Percentiles rank a stretch among this genome's conserved stretches.
Conservation (phyloP, 2,797 vertebrate genomes). For the Microctenopoma lineatum region DNA sequence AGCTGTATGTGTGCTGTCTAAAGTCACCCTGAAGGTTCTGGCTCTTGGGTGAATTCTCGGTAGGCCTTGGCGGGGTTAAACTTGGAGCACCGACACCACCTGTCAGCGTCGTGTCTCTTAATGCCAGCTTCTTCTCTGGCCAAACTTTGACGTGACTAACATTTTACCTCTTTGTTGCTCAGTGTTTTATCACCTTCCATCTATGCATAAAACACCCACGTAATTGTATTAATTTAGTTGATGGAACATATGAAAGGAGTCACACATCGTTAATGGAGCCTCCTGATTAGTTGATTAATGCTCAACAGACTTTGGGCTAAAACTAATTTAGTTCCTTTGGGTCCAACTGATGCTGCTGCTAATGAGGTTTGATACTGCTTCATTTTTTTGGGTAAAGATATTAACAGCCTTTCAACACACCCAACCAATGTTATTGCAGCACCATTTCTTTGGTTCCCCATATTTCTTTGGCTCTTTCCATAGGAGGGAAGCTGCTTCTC, state of each 20-base stretch:
- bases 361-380: constrained; percentile 72
- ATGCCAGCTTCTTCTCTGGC: constrained; percentile 14
- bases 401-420: constrained; percentile 48
- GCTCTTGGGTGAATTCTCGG: constrained; percentile 53
- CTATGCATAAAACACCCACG: constrained; percentile 34
- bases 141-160: not conserved
- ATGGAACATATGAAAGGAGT: constrained; percentile 65
- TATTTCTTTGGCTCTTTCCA: no score
- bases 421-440: constrained; percentile 34
- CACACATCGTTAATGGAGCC: constrained; percentile 63
- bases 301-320: constrained; percentile 76
- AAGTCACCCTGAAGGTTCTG: constrained; percentile 78
- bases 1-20: constrained; percentile 38
- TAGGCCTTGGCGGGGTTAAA: constrained; percentile 63
- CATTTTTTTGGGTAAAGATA: constrained; percentile 46
- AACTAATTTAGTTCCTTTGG: constrained; percentile 73
- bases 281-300: constrained; percentile 82
- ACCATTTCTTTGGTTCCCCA: constrained; percentile 22
- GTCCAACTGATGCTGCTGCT: constrained; percentile 64
- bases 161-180: not conserved
- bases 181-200: constrained; percentile 25
- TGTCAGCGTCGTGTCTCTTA: constrained; percentile 47
- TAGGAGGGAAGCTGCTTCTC: not conserved
- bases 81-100: constrained; percentile 48
- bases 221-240: constrained; percentile 65